Evolutionary conservation across 2,797 vertebrate genomes (phyloP).

Genomic region (Mycteria americana): DNA sequence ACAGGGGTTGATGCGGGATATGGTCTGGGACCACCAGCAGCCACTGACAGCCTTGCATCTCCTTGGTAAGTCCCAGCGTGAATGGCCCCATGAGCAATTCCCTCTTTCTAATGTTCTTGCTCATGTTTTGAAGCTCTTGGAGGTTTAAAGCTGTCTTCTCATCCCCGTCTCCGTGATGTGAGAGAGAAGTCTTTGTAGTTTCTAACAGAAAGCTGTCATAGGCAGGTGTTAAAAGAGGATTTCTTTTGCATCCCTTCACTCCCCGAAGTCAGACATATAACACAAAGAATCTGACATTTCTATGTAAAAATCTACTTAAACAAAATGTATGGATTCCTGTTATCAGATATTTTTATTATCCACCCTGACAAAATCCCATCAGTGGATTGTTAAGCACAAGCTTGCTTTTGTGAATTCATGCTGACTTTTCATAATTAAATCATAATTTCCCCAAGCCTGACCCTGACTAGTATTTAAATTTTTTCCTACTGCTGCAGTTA

Average conservation of each 20-base stretch:
- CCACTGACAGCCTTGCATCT: neutral
- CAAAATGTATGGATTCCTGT: neutral
- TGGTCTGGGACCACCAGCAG: neutral
- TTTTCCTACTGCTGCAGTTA: conserved; percentile 12
- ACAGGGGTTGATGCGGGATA: neutral
- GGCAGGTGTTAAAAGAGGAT: conserved; percentile 9
- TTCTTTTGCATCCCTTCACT: conserved; percentile 6
- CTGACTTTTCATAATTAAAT: conserved; percentile 58
- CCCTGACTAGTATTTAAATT: neutral
- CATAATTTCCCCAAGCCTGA: conserved; percentile 34
- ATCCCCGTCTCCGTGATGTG: neutral
- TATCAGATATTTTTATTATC: conserved; percentile 39
- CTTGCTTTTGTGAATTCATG: conserved; percentile 33
- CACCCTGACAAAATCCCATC: conserved; percentile 9
- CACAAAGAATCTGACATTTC: conserved; percentile 4
- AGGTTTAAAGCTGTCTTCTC: neutral
- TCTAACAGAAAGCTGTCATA: conserved; percentile 13
- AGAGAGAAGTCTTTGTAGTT: neutral
- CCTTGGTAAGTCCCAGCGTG: neutral
- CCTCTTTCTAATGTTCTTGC: neutral
- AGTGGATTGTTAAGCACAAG: conserved; percentile 1
- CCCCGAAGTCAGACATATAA: neutral
- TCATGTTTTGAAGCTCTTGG: neutral
- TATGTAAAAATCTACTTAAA: conserved; percentile 28
- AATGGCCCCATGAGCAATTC: neutral